Evolutionary conservation across 2,888 invertebrate genomes (phyloP).

Genomic region (Xestobium rufovillosum): DNA sequence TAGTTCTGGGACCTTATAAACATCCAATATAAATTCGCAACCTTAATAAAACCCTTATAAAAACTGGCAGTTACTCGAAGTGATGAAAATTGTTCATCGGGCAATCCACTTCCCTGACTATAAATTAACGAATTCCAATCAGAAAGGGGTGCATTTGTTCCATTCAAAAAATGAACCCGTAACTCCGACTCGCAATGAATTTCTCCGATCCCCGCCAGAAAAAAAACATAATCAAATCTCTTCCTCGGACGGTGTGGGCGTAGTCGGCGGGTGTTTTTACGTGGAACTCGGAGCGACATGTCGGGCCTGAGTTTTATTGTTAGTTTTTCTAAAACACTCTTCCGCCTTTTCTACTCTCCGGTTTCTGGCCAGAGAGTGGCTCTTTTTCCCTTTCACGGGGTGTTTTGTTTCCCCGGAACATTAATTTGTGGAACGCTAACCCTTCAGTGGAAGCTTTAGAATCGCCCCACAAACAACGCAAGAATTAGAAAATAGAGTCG

Average conservation of each 20-base stretch:
- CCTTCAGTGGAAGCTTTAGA: too few species aligned
- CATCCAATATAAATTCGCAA: too few species aligned
- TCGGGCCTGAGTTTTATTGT: slow-evolving; percentile 32
- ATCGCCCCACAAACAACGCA: too few species aligned
- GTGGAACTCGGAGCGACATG: slow-evolving; percentile 28
- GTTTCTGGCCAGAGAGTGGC: slow-evolving; percentile 28
- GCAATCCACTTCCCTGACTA: too few species aligned
- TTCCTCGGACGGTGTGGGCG: slow-evolving; percentile 24
- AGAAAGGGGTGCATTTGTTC: not conserved
- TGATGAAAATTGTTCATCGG: too few species aligned
- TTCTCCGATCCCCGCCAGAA: slow-evolving; percentile 17
- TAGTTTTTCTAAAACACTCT: slow-evolving; percentile 31
- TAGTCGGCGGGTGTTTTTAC: slow-evolving; percentile 29
- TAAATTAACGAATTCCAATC: not conserved
- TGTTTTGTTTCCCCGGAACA: not conserved
- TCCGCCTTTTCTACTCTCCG: too few species aligned
- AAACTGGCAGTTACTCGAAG: too few species aligned
- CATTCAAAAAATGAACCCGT: not conserved
- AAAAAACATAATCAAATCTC: slow-evolving; percentile 27
- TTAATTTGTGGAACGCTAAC: too few species aligned
- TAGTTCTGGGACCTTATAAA: too few species aligned
- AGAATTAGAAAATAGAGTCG: not conserved
- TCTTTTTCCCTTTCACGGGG: too few species aligned
- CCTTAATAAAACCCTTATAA: too few species aligned
- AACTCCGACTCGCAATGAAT: slow-evolving; percentile 28